Evolutionary conservation across 2,888 invertebrate species (phyloP).

Genomic region (Lypha dubia): DNA sequence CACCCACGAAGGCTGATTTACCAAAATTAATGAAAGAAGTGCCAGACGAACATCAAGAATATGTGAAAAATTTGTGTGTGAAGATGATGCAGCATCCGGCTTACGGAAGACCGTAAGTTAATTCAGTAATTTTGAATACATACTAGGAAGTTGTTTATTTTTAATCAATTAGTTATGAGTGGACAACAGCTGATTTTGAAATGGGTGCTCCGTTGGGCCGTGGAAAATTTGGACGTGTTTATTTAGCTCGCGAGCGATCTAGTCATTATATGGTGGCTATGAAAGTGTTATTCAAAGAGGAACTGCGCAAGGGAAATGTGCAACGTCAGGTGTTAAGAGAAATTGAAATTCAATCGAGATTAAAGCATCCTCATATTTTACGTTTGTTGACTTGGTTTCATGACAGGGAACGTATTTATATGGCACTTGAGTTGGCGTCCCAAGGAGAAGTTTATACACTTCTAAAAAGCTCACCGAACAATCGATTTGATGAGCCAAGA

Average conservation of each 20-base stretch:
- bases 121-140: not conserved
- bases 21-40: conserved; percentile 78
- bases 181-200: conserved; percentile 92
- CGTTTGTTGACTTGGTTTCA: conserved; percentile 94
- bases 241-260: conserved; percentile 92
- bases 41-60: conserved; percentile 79
- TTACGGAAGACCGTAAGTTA: conserved; percentile 85
- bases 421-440: conserved; percentile 94
- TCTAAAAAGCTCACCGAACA: conserved; percentile 86
- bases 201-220: conserved; percentile 92
- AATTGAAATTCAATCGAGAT: conserved; percentile 95
- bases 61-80: conserved; percentile 80
- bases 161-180: conserved; percentile 86
- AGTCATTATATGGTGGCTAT: conserved; percentile 91
- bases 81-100: conserved; percentile 86
- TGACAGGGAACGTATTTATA: conserved; percentile 92
- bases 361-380: conserved; percentile 93
- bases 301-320: conserved; percentile 89
- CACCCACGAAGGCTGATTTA: conserved; percentile 78
- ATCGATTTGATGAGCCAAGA: conserved; percentile 86
- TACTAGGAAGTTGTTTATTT: not conserved
- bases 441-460: conserved; percentile 93
- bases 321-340: conserved; percentile 94
- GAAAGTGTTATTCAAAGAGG: conserved; percentile 92
- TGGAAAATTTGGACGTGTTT: conserved; percentile 97